Percentiles rank a stretch among this genome's conserved stretches.
Conservation (phyloP, 2,113 vertebrate species). For the Desmodus rotundus region DNA sequence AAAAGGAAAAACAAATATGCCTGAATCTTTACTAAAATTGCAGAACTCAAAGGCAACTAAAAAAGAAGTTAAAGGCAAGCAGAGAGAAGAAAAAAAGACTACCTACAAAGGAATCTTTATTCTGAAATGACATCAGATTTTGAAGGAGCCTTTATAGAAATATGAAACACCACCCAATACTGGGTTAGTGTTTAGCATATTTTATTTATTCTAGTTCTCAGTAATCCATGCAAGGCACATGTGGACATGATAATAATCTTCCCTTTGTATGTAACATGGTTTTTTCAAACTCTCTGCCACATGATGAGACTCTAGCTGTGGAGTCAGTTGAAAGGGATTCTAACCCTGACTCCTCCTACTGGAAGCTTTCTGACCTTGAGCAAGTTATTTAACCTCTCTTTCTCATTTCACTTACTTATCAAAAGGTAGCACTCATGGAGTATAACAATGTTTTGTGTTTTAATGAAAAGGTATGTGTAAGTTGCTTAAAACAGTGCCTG, state of each 20-base stretch:
- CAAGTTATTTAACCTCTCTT: not conserved
- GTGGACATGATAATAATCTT: not conserved
- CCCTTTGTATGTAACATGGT: not conserved
- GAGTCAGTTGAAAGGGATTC: not conserved
- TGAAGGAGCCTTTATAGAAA: not conserved
- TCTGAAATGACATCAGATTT: not conserved
- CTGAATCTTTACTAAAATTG: not conserved
- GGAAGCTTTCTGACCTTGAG: not conserved
- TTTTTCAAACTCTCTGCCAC: not conserved
- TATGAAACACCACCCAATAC: not conserved
- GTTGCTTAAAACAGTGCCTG: not conserved
- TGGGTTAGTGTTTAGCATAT: not conserved
- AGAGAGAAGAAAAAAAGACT: not conserved
- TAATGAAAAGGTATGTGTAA: conserved; percentile 14
- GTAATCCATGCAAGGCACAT: not conserved
- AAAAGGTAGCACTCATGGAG: not conserved
- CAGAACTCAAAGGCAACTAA: not conserved
- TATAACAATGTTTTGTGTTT: not conserved
- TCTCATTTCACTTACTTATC: not conserved
- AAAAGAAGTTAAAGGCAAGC: not conserved
- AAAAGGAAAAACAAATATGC: not conserved
- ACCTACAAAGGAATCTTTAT: not conserved
- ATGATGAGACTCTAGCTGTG: not conserved
- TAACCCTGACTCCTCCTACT: not conserved
- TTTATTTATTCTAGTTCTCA: not conserved